Base-by-base conservation (phyloP, 1,140 invertebrate species). In the Charaxes varanes region DNA sequence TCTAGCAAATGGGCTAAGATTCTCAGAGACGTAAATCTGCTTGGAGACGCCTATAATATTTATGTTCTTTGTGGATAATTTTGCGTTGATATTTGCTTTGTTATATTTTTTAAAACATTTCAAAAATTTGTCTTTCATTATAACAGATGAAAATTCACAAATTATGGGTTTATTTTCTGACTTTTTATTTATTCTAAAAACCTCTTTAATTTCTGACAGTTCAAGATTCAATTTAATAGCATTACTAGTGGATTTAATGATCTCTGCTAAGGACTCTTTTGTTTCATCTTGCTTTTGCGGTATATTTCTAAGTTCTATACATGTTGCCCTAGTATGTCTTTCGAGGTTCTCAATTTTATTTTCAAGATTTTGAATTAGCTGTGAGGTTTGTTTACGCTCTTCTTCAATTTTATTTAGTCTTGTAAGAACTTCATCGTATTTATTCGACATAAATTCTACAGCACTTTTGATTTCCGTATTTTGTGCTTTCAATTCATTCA, bases 221-320 rank as follows among this genome's bases (percentile, higher is more conserved):
- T 38, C 14, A 7, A 38, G 6, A 13, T 30, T 13, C 8, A 38
- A 6, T 6, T 38, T 19, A 6, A 28, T n/a, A 38, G 18, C 17
- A 10, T 30, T 24, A 0, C 14, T 26, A 4, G 23, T 21, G 15
- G 23, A 18, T 21, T 13, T n/a, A n/a, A 38, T 16, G 12, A 27
- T 7, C 8, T 38, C 13, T 2, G n/a, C 6, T 14, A 38, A 13
- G 15, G n/a, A n/a, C 8, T 30, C 12, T 3, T 23, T 37, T 6
- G 10, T 23, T 26, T 45, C 42, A 10, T 24, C 37, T 10, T 28
- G 8, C 18, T 12, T 23, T 10, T 10, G 27, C 5, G 42, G 42
- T 3, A 45, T 13, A 17, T 45, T 45, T 18, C 42, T 36, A 2
- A 45, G 22, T 24, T 45, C 42, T 2, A 45, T 27, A 18, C 41